A percentile compares a stretch with the other conserved stretches of the same genome.
phyloP scores from a whole-genome alignment of 1,140 invertebrate species.

The Drosophila willistoni region DNA sequence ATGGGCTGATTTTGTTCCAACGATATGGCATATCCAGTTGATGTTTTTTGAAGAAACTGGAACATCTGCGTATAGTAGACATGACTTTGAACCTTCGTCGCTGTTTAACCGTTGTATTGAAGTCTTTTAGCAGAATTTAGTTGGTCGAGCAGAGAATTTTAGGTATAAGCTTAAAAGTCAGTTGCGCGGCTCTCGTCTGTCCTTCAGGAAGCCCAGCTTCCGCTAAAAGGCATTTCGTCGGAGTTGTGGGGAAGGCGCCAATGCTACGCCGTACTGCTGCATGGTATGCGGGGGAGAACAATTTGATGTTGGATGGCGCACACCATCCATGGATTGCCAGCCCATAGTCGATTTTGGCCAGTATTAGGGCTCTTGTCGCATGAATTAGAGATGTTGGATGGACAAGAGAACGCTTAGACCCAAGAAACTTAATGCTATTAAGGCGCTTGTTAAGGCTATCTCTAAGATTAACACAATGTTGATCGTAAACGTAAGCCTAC shows the following conservation, averaged over 20 bases:
- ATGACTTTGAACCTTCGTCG: constrained; percentile 2
- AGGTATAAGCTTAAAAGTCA: constrained; percentile 10
- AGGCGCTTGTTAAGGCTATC: constrained; percentile 21
- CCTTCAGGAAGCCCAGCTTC: background rate
- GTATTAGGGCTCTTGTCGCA: constrained; percentile 23
- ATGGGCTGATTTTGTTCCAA: no score
- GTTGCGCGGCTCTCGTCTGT: background rate
- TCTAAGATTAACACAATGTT: constrained; percentile 27
- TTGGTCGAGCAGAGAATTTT: constrained; percentile 11
- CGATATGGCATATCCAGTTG: no score
- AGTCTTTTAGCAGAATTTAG: constrained; percentile 6
- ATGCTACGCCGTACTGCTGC: constrained; percentile 23
- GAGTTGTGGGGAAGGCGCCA: constrained; percentile 24
- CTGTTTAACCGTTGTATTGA: constrained; percentile 9
- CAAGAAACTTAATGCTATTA: constrained; percentile 32
- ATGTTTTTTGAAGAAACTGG: no score
- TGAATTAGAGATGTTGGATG: constrained; percentile 22
- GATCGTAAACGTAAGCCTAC: constrained; percentile 27
- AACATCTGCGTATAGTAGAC: constrained; percentile 3
- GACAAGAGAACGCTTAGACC: constrained; percentile 8
- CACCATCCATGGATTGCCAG: constrained; percentile 29
- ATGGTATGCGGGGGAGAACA: constrained; percentile 20
- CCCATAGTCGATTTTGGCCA: constrained; percentile 21
- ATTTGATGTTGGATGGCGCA: constrained; percentile 14
- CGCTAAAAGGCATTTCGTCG: constrained; percentile 1